These are phyloP conservation scores for Allobates femoralis DNA, from an alignment of 2,797 vertebrate species.

Conservation along the genomic window DNA sequence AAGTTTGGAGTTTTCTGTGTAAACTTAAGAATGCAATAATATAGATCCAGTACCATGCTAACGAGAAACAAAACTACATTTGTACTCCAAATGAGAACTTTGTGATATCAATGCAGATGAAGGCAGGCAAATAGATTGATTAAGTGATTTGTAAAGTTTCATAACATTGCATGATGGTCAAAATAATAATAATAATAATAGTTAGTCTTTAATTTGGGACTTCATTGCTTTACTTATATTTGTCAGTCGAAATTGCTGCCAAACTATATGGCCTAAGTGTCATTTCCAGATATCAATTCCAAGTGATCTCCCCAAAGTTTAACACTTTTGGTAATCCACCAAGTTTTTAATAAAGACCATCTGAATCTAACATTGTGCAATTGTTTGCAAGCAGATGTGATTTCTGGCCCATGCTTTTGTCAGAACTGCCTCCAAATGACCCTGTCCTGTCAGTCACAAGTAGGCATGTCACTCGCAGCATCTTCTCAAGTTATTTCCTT, in stretches of 20 bases:
- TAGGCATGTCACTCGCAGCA: conserved; percentile 26
- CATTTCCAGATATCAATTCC: conserved; percentile 42
- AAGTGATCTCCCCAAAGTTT: conserved; percentile 50
- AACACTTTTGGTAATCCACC: conserved; percentile 20
- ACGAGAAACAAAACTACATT: too few species aligned
- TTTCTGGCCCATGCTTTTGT: conserved; percentile 47
- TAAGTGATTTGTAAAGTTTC: too few species aligned
- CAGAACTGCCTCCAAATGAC: conserved; percentile 25
- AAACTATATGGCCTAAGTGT: conserved; percentile 42
- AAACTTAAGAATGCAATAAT: background rate
- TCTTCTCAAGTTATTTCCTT: conserved; percentile 14
- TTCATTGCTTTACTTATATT: background rate
- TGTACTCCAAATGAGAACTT: too few species aligned
- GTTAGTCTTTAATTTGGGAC: background rate
- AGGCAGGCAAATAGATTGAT: too few species aligned
- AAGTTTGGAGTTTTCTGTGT: too few species aligned
- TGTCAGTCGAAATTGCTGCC: background rate
- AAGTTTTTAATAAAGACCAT: conserved; percentile 45
- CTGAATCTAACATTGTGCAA: conserved; percentile 43
- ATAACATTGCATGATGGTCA: too few species aligned
- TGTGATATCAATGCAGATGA: too few species aligned
- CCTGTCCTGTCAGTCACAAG: conserved; percentile 33
- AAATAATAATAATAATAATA: too few species aligned
- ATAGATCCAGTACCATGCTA: background rate
- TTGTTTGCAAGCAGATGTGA: conserved; percentile 49